These are phyloP conservation scores for Synergus laeviventris DNA, from an alignment of 2,888 invertebrate species.

Conservation along the genomic window DNA sequence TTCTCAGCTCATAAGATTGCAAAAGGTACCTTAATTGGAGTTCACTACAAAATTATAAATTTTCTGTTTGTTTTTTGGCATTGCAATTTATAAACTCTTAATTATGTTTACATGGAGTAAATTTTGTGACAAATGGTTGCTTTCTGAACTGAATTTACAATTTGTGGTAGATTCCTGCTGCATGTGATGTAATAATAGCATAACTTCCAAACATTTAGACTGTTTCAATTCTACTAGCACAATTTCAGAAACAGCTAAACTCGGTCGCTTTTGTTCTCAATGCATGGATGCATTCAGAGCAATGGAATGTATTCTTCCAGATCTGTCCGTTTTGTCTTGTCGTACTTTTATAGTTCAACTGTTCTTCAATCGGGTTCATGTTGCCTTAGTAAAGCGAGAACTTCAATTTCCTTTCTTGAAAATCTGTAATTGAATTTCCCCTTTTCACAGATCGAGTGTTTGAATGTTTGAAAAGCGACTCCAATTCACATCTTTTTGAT, in stretches of 20 bases:
- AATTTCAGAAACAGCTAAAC: slow-evolving; percentile 51
- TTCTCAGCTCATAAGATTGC: neutral
- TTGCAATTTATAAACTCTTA: neutral
- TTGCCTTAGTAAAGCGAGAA: neutral
- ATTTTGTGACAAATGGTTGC: neutral
- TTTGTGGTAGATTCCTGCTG: neutral
- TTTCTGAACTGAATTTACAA: neutral
- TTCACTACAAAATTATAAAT: neutral
- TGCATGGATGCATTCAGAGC: neutral
- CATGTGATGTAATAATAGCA: slow-evolving; percentile 45
- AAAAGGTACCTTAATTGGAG: neutral
- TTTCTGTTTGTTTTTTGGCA: neutral
- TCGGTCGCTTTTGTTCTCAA: slow-evolving; percentile 50
- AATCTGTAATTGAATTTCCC: slow-evolving; percentile 23
- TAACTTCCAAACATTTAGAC: slow-evolving; percentile 48
- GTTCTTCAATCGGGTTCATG: neutral
- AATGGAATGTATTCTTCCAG: neutral
- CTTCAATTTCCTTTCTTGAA: slow-evolving; percentile 20
- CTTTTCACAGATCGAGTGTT: neutral
- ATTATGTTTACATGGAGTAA: neutral
- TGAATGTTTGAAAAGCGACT: neutral
- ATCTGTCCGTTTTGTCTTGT: neutral
- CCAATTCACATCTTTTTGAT: too few relatives aligned
- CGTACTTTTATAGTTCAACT: neutral
- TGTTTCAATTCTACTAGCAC: slow-evolving; percentile 51